phyloP scores from a whole-genome alignment of 1,140 invertebrate genomes.

The Temnothorax curvispinosus region DNA sequence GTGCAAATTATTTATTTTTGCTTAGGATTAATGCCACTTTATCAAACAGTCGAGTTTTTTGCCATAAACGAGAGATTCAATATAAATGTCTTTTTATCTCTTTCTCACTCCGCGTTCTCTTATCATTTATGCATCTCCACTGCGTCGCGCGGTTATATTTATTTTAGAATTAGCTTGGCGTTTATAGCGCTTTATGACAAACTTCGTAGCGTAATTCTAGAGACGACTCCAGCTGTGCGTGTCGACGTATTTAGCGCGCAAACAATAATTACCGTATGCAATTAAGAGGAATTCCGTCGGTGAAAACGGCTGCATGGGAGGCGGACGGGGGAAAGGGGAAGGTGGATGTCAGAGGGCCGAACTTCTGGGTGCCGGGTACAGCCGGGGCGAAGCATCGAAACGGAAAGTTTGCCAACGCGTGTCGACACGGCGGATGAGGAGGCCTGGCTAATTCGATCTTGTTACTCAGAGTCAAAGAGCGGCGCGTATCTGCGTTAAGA shows the following conservation, averaged over 20 bases:
- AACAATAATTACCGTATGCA: slow-evolving; percentile 79
- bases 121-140: background rate
- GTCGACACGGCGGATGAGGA: slow-evolving; percentile 65
- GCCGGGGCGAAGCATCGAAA: slow-evolving; percentile 57
- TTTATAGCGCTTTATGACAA: slow-evolving; percentile 36
- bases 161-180: background rate
- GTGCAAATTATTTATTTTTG: background rate
- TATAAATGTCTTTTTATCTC: background rate
- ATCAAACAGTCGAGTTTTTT: background rate
- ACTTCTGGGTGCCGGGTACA: slow-evolving; percentile 52
- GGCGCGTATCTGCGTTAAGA: slow-evolving; percentile 28
- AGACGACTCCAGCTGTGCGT: slow-evolving; percentile 17
- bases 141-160: background rate
- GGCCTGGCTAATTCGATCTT: slow-evolving; percentile 68
- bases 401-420: slow-evolving; percentile 57
- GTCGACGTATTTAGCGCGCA: slow-evolving; percentile 70
- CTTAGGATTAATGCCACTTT: background rate
- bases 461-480: slow-evolving; percentile 61
- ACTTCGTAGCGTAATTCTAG: slow-evolving; percentile 8
- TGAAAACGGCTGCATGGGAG: background rate
- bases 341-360: slow-evolving; percentile 53
- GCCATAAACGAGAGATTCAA: too few species aligned
- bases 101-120: background rate
- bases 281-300: slow-evolving; percentile 69
- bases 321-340: background rate